Conservation (phyloP, 2,888 invertebrate species). For the Andrena marginata region DNA sequence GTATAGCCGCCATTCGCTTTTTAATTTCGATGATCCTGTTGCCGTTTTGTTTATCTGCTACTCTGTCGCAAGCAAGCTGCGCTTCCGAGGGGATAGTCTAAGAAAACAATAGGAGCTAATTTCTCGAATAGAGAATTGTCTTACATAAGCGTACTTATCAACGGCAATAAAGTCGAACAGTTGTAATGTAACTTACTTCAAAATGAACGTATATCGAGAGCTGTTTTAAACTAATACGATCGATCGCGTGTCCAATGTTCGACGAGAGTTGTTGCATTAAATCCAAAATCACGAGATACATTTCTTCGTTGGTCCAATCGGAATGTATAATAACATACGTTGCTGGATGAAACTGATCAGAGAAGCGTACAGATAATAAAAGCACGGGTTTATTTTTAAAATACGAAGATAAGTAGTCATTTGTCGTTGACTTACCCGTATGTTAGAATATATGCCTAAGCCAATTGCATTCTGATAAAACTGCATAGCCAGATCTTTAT, state of each 20-base stretch:
- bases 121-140: neutral
- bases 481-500: constrained; percentile 71
- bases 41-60: neutral
- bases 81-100: constrained; percentile 44
- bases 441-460: constrained; percentile 72
- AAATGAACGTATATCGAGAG: constrained; percentile 67
- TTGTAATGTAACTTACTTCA: constrained; percentile 60
- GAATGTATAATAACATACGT: constrained; percentile 69
- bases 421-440: constrained; percentile 65
- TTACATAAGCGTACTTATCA: neutral
- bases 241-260: constrained; percentile 70
- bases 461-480: constrained; percentile 72
- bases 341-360: constrained; percentile 39
- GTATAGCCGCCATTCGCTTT: constrained; percentile 56
- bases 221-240: constrained; percentile 45
- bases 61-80: constrained; percentile 30
- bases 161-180: neutral
- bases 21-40: constrained; percentile 31
- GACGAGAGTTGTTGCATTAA: constrained; percentile 67
- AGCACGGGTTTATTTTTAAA: neutral
- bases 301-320: constrained; percentile 77
- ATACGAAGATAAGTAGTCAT: neutral
- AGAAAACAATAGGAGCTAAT: constrained; percentile 1
- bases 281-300: constrained; percentile 72
- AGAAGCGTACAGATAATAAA: neutral